These are phyloP conservation scores for Eristalis pertinax DNA, from an alignment of 2,888 invertebrate genomes.

Conservation along the genomic window DNA sequence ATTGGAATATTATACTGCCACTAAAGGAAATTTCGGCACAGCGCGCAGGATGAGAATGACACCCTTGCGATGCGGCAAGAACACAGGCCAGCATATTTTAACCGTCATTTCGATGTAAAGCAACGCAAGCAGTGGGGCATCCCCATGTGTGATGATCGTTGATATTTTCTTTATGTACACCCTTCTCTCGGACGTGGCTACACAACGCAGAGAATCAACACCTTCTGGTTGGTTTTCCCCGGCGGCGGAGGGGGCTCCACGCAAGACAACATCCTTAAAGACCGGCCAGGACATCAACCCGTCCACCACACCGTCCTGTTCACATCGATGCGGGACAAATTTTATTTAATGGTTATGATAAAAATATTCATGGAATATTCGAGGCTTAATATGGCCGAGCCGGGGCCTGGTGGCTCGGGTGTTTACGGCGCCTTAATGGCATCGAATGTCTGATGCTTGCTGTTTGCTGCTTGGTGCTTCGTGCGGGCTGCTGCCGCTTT, in stretches of 20 bases:
- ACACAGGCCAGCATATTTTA: slow-evolving; percentile 47
- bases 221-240: slow-evolving; percentile 13
- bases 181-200: slow-evolving; percentile 23
- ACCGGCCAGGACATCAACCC: slow-evolving; percentile 43
- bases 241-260: not conserved
- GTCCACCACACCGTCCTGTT: not conserved
- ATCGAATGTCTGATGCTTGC: slow-evolving; percentile 1
- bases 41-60: slow-evolving; percentile 39
- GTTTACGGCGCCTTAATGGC: slow-evolving; percentile 51
- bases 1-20: slow-evolving; percentile 57
- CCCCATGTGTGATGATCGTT: not conserved
- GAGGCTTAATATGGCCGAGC: slow-evolving; percentile 27
- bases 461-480: not conserved
- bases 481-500: slow-evolving; percentile 16
- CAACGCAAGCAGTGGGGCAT: slow-evolving; percentile 1
- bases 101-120: slow-evolving; percentile 25
- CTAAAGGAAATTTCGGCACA: slow-evolving; percentile 48
- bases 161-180: slow-evolving; percentile 13
- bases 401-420: slow-evolving; percentile 20
- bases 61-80: slow-evolving; percentile 3
- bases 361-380: slow-evolving; percentile 72
- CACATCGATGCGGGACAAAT: slow-evolving; percentile 69
- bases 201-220: slow-evolving; percentile 46
- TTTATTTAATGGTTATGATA: slow-evolving; percentile 71
- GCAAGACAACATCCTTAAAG: not conserved